phyloP scores from a whole-genome alignment of 1,140 invertebrate species.

The Dreissena rostriformis region DNA sequence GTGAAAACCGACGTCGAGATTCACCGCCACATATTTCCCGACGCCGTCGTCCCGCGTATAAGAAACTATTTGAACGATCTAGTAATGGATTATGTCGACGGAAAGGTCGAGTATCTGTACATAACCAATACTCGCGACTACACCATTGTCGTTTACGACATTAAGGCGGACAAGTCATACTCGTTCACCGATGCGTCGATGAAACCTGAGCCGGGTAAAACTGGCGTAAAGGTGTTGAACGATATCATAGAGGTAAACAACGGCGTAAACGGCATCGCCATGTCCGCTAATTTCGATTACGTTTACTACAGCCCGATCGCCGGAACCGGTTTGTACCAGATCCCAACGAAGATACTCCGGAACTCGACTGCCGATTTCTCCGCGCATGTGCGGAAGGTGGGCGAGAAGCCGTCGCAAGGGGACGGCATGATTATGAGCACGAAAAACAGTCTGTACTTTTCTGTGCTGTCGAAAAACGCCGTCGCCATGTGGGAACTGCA shows the following conservation, averaged over 20 bases:
- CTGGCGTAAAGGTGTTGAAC: constrained; percentile 24
- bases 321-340: constrained; percentile 54
- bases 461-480: constrained; percentile 54
- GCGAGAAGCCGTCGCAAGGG: constrained; percentile 47
- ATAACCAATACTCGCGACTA: constrained; percentile 59
- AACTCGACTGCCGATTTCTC: constrained; percentile 37
- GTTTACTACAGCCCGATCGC: constrained; percentile 62
- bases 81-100: constrained; percentile 61
- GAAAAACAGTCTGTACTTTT: constrained; percentile 58
- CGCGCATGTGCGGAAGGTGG: constrained; percentile 54
- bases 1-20: constrained; percentile 47
- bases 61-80: constrained; percentile 62
- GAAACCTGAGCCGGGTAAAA: constrained; percentile 39
- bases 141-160: constrained; percentile 57
- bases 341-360: constrained; percentile 49
- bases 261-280: constrained; percentile 62
- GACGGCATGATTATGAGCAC: constrained; percentile 59
- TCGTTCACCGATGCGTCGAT: constrained; percentile 54
- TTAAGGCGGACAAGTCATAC: constrained; percentile 28
- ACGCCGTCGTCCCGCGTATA: constrained; percentile 38
- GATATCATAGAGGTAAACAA: constrained; percentile 29
- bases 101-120: constrained; percentile 56
- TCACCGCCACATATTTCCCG: constrained; percentile 54
- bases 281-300: constrained; percentile 60
- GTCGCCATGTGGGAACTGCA: constrained; percentile 55